Evolutionary conservation across 2,888 invertebrate genomes (phyloP), one percentile per base, ranked within the genome.

Genomic region (Ellobium chinense): DNA sequence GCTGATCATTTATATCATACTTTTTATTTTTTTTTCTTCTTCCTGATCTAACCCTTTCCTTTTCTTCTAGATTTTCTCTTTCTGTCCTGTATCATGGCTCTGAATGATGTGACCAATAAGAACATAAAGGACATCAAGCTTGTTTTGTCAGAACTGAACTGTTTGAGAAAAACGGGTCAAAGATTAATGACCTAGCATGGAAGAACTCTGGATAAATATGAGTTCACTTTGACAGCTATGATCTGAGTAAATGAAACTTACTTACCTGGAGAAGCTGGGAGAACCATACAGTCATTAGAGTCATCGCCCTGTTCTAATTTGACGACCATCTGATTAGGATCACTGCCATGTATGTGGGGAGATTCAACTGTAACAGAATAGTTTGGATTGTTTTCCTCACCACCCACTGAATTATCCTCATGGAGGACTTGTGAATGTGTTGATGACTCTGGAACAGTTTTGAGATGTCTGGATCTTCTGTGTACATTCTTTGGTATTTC

Each of bases 251-350:
- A 24, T 14, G 60, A 21, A n/a, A 37, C 31, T 34, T 21, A 68
- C 36, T 79, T 80, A 80, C 80, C 80, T 65, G 80, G 74, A 9
- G 74, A 74, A 56, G 74, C 73, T 24, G 80, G 80, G 1, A 80
- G 58, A 34, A 80, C 74, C 74, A 80, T 74, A 24, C 80, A 80
- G 36, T 80, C 80, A 58, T 74, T 68, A 7, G 78, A 78, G 39
- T 69, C 69, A 70, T 80, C 80, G 31, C 34, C 74, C 60, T 46
- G 74, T 60, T 80, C 80, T 34, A 80, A 27, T 58, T 80, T 80
- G 34, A 80, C 60, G 27, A 80, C 74, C 66, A 80, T 72, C 14
- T 80, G 65, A 63, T 74, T 68, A 31, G 65, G 18, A 12, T 79
- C 3, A n/a, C 18, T 62, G 3, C 34, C 69, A 18, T 56, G 27